A percentile compares a stretch with the other conserved stretches of the same genome.
Conservation (phyloP, 2,888 invertebrate genomes). For the Keiferia lycopersicella region DNA sequence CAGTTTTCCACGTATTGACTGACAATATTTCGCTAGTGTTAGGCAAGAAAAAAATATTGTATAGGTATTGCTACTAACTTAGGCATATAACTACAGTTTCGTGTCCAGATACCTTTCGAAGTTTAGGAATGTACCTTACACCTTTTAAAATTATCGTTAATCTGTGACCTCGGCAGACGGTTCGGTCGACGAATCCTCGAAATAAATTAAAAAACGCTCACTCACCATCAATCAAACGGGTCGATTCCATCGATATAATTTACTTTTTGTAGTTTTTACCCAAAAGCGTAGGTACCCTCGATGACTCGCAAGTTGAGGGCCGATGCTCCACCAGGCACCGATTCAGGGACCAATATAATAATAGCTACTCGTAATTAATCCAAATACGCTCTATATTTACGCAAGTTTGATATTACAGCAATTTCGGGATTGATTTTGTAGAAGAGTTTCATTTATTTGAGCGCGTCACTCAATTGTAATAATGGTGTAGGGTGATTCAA, state of each 20-base stretch:
- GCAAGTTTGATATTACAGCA: background rate
- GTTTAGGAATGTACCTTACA: constrained; percentile 28
- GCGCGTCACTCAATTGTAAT: background rate
- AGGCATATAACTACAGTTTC: too few relatives aligned
- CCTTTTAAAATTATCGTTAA: constrained; percentile 40
- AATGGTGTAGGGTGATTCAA: background rate
- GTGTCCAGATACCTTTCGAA: background rate
- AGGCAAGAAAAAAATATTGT: too few relatives aligned
- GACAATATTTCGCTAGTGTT: too few relatives aligned
- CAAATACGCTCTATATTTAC: constrained; percentile 14
- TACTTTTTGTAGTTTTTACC: constrained; percentile 80
- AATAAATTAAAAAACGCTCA: constrained; percentile 80
- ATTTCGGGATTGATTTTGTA: constrained; percentile 18
- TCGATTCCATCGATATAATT: constrained; percentile 81
- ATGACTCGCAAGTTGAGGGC: constrained; percentile 68
- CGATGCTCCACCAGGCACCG: constrained; percentile 63
- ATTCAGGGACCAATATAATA: constrained; percentile 24
- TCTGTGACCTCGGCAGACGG: constrained; percentile 58
- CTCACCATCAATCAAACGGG: constrained; percentile 80
- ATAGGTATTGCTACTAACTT: too few relatives aligned
- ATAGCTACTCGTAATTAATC: constrained; percentile 20
- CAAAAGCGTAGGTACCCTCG: constrained; percentile 64
- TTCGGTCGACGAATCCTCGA: constrained; percentile 68
- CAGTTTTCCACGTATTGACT: too few relatives aligned
- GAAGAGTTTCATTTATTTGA: background rate